phyloP scores from a whole-genome alignment of 92 coral and sea anemone genomes.

The Epizoanthus rinbou region DNA sequence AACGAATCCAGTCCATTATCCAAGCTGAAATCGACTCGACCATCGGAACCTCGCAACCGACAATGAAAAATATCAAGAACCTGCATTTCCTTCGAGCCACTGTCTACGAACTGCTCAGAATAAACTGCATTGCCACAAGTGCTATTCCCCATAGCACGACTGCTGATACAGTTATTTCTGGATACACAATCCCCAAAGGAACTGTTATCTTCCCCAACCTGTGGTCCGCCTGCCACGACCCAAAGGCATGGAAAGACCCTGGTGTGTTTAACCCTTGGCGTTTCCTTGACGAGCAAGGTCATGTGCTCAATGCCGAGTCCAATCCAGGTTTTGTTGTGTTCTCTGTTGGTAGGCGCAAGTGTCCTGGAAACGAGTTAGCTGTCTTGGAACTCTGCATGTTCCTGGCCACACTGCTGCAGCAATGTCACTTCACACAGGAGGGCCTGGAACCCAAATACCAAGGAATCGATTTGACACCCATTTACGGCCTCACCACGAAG shows the following conservation, averaged over 20 bases:
- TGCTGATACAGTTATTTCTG: conserved; percentile 36
- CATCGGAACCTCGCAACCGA: conserved; percentile 47
- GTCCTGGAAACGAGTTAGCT: conserved; percentile 52
- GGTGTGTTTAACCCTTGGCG: conserved; percentile 57
- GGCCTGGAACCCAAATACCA: conserved; percentile 30
- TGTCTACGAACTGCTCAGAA: conserved; percentile 55
- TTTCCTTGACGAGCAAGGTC: conserved; percentile 54
- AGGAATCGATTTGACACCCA: conserved; percentile 27
- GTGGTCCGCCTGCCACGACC: conserved; percentile 60
- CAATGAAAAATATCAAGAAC: conserved; percentile 39
- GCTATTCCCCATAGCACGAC: conserved; percentile 60
- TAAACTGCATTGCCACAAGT: conserved; percentile 46
- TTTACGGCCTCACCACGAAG: conserved; percentile 16
- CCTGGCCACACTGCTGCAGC: conserved; percentile 51
- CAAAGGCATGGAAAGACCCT: conserved; percentile 52
- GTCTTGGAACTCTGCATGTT: conserved; percentile 51
- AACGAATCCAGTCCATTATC: conserved; percentile 45
- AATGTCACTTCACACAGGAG: conserved; percentile 32
- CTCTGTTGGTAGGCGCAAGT: conserved; percentile 56
- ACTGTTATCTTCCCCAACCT: conserved; percentile 55
- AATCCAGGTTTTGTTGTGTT: conserved; percentile 53
- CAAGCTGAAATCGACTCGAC: conserved; percentile 57
- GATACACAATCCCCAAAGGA: conserved; percentile 60
- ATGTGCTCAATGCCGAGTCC: conserved; percentile 18
- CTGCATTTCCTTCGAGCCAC: conserved; percentile 56